These are phyloP conservation scores for Xenopus laevis DNA, from an alignment of 2,113 vertebrate genomes.

Conservation along the genomic window DNA sequence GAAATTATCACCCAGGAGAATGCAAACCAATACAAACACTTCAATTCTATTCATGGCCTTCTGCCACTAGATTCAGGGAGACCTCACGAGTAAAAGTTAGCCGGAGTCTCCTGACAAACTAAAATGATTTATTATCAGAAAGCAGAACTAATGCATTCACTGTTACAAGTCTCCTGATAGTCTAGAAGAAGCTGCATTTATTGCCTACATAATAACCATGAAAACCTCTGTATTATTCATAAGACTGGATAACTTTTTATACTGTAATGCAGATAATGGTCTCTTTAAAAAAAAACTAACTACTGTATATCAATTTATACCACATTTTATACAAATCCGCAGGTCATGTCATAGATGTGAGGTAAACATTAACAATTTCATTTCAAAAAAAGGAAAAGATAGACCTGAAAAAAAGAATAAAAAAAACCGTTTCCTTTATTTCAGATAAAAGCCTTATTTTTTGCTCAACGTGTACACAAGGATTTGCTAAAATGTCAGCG, in stretches of 20 bases:
- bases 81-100: constrained; percentile 73
- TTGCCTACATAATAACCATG: constrained; percentile 79
- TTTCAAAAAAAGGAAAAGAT: constrained; percentile 51
- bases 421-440: constrained; percentile 46
- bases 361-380: constrained; percentile 58
- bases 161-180: constrained; percentile 82
- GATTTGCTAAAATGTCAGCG: constrained; percentile 52
- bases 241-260: constrained; percentile 77
- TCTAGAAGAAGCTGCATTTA: constrained; percentile 73
- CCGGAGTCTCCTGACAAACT: constrained; percentile 65
- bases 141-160: constrained; percentile 80
- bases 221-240: constrained; percentile 90
- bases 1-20: constrained; percentile 58
- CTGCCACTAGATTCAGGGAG: constrained; percentile 63
- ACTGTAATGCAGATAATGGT: constrained; percentile 72
- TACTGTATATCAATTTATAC: constrained; percentile 80
- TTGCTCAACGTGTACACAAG: constrained; percentile 49
- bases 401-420: constrained; percentile 48
- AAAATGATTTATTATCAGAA: constrained; percentile 85
- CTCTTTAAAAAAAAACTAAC: constrained; percentile 75
- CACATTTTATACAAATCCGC: constrained; percentile 73
- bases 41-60: constrained; percentile 66
- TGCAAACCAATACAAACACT: constrained; percentile 65
- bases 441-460: constrained; percentile 52
- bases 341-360: constrained; percentile 57